Evolutionary conservation across 2,113 vertebrate species (phyloP), one percentile per base, ranked within the genome.

Genomic region (Athene noctua): DNA sequence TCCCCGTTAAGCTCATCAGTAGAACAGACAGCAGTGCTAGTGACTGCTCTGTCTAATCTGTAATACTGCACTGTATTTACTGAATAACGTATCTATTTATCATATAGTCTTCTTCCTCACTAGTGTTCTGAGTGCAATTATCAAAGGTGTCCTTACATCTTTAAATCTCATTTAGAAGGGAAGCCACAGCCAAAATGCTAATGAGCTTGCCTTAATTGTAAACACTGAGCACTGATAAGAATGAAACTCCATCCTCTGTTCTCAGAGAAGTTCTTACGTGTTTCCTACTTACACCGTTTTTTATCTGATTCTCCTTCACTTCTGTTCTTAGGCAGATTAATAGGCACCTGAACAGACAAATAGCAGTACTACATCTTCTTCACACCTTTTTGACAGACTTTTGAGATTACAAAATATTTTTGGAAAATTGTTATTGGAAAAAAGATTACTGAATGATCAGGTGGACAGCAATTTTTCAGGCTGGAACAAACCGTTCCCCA

Each of bases 211-310:
- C 71, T 95, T 96, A 97, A 97, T 92, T 78, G 96, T 96, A 95
- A 96, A 97, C 92, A 77, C 3, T 57, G 51, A 68, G 80, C 91
- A 38, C 81, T 46, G 93, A 93, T 85, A 96, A 96, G 91, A 96
- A 79, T 27, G 81, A 92, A 98, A 97, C 96, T 96, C 94, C 92
- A 72, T 92, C 95, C 97, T 95, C 97, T 84, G 91, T 94, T 94
- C 93, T 80, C 42, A 65, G 68, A 95, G 88, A 58, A 75, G 95
- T 97, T 96, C 93, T 96, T 90, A 94, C 85, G 54, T 93, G 90
- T 90, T 97, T 97, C 95, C 92, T 91, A 92, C 84, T 81, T 91
- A 95, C 88, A 66, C 68, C 14, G 47, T 63, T 77, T 96, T 93
- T 96, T 94, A 97, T 97, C 94, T 90, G 82, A 86, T 80, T 92